Evolutionary conservation across 2,888 invertebrate genomes (phyloP), one percentile per base, ranked within the genome.

Genomic region (Lathronympha strigana): DNA sequence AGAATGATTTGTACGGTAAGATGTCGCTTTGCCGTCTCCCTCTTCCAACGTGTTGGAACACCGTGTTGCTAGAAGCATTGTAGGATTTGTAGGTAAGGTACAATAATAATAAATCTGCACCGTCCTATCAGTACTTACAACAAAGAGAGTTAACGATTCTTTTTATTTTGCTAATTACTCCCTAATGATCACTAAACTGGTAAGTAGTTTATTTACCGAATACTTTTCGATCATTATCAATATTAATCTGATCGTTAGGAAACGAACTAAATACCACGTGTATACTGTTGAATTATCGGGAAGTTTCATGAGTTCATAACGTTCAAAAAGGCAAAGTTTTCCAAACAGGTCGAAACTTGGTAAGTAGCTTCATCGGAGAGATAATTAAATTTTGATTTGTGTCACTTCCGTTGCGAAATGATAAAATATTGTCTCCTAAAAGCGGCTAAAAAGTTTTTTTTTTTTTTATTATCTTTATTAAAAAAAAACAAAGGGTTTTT

Each of bases 101-200:
- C n/a, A n/a, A n/a, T n/a, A n/a, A n/a, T n/a, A n/a, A n/a, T n/a
- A n/a, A n/a, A n/a, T n/a, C n/a, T n/a, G n/a, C n/a, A n/a, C n/a
- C n/a, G n/a, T n/a, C n/a, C n/a, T n/a, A n/a, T n/a, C n/a, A n/a
- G n/a, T n/a, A n/a, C n/a, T n/a, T n/a, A n/a, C n/a, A n/a, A n/a
- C n/a, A n/a, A n/a, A n/a, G n/a, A n/a, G n/a, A n/a, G n/a, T n/a
- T n/a, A n/a, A n/a, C 28, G 40, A 13, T 36, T n/a, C 17, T 15
- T 17, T 8, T 25, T 15, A 4, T 25, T 51, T 23, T 17, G 15
- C 40, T 40, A 25, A 55, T 55, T 38, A 36, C 54, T 17, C 13
- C 28, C 23, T 55, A 55, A 40, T 55, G 38, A 55, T 40, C 17
- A 28, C 19, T 40, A 6, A 13, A 5, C 15, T 4, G 54, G 25